phyloP scores from a whole-genome alignment of 2,113 vertebrate species.

The Caranx ignobilis region DNA sequence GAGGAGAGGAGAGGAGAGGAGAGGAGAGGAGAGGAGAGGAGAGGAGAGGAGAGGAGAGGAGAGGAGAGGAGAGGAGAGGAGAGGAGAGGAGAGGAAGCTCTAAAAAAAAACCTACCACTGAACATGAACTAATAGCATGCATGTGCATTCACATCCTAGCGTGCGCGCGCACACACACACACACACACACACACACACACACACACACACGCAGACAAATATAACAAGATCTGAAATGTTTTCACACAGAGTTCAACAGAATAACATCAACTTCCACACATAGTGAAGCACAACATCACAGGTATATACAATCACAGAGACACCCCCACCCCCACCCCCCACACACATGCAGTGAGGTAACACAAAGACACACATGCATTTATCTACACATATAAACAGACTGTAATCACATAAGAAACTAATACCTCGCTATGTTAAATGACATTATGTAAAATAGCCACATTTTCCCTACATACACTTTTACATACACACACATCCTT shows the following conservation, averaged over 20 bases:
- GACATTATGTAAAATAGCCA: neutral
- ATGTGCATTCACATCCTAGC: neutral
- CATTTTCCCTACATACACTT: neutral
- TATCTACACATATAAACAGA: neutral
- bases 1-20: conserved; percentile 4
- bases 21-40: no score
- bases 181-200: neutral
- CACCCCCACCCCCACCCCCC: no score
- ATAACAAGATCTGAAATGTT: neutral
- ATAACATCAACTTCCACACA: neutral
- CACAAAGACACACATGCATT: neutral
- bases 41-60: no score
- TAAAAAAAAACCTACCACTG: neutral
- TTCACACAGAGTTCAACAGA: neutral
- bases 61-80: neutral
- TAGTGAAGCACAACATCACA: neutral
- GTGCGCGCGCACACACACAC: neutral
- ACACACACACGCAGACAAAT: neutral
- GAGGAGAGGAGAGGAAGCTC: neutral
- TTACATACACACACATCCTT: neutral
- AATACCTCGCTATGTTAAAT: neutral
- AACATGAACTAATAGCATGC: neutral
- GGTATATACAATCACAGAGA: neutral
- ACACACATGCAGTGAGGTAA: neutral
- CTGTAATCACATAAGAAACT: neutral